These are phyloP conservation scores for Rhagonycha fulva DNA, from an alignment of 2,888 invertebrate species.

Conservation along the genomic window DNA sequence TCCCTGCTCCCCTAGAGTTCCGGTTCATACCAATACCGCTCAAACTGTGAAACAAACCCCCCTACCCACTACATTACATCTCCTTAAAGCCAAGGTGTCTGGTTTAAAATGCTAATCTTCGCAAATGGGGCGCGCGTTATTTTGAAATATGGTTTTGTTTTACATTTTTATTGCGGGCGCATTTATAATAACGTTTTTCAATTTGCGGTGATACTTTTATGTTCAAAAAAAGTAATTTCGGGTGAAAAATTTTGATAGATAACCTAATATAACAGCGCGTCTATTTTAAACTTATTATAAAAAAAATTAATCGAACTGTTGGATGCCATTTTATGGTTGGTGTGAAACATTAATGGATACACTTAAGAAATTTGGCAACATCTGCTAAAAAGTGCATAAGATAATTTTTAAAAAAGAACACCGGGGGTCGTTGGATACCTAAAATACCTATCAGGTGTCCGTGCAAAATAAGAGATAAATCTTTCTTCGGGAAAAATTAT, in stretches of 20 bases:
- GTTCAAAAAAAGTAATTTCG: conserved; percentile 26
- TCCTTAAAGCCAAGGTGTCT: conserved; percentile 57
- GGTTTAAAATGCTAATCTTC: conserved; percentile 59
- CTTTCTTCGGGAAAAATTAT: background rate
- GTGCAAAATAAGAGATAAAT: background rate
- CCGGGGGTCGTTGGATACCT: background rate
- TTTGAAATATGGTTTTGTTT: conserved; percentile 58
- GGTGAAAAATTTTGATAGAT: conserved; percentile 24
- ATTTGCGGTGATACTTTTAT: conserved; percentile 41
- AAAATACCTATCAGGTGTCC: background rate
- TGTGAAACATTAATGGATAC: background rate
- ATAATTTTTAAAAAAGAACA: background rate
- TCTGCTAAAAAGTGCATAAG: conserved; percentile 17
- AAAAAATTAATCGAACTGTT: background rate
- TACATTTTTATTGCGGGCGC: conserved; percentile 58
- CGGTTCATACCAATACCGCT: conserved; percentile 42
- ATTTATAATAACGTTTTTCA: conserved; percentile 58
- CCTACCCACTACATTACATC: conserved; percentile 51
- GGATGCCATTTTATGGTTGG: background rate
- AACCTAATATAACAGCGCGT: conserved; percentile 11
- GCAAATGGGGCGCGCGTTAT: conserved; percentile 58
- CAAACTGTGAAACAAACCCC: conserved; percentile 34
- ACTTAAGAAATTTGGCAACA: conserved; percentile 19
- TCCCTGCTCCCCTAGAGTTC: conserved; percentile 42
- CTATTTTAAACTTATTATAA: background rate